Base-by-base conservation (phyloP, 2,113 vertebrate genomes). In the Proterorhinus semilunaris region DNA sequence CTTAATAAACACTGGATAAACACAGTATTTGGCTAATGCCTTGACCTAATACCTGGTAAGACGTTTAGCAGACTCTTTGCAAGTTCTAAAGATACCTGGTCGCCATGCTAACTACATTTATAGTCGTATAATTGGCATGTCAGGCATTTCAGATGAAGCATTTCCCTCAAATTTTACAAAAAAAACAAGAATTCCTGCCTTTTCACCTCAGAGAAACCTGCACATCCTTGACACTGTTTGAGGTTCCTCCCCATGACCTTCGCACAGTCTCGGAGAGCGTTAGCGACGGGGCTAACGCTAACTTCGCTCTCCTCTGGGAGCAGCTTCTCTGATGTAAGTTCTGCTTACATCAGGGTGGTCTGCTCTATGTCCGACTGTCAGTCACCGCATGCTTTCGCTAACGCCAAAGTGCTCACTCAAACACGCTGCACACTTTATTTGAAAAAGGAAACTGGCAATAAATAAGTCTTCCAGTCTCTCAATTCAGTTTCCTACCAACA, bases 331-430 rank as follows among this genome's bases (percentile, higher is more conserved):
- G 70, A 65, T 52, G 74, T 71, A 2, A 68, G n/a, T 21, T 21
- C 75, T 4, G 59, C 0, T 67, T 83, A n/a, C n/a, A n/a, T n/a
- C n/a, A n/a, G 85, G 80, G 82, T 85, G 85, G 86, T 85, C 85
- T 27, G 16, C 65, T n/a, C 63, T n/a, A 42, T 12, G 63, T 76
- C 54, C 0, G 53, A 42, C 10, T 2, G 43, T 76, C 72, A 5
- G 50, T 73, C 68, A 36, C 9, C 53, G 58, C 21, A 43, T 4
- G 17, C 61, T 48, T 62, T 54, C 45, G 45, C 16, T 74, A 46
- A 50, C 58, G 8, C 42, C 36, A 65, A 43, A 70, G 12, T 46
- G 44, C 6, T 65, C 21, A 12, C 7, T 62, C 68, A 59, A 12
- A 47, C 42, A 16, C 44, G 1, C 17, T 13, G 47, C 15, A 2